Percentiles rank a stretch among this genome's conserved stretches.
Conservation (phyloP, 2,888 invertebrate species). For the Apodemia duryi region DNA sequence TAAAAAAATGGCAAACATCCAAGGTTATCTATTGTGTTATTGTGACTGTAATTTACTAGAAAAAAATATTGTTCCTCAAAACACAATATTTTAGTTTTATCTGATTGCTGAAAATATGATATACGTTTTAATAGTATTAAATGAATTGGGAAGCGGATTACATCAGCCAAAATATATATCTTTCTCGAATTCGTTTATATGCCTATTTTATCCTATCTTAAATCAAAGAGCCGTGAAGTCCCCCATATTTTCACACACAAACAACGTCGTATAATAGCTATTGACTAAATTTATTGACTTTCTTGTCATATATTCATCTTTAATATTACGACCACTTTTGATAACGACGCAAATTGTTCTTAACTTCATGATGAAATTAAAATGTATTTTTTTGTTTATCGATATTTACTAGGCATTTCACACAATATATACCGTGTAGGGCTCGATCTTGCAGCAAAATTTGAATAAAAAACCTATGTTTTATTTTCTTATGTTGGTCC, state of each 20-base stretch:
- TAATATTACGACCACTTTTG: conserved; percentile 32
- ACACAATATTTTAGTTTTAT: not conserved
- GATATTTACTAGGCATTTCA: not conserved
- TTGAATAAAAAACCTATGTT: too few relatives aligned
- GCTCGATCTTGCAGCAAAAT: too few relatives aligned
- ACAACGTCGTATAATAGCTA: conserved; percentile 72
- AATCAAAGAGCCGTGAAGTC: conserved; percentile 71
- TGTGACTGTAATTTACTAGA: not conserved
- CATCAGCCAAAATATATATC: conserved; percentile 8
- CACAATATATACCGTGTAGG: too few relatives aligned
- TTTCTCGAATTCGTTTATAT: conserved; percentile 5
- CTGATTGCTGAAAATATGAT: not conserved
- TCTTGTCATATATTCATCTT: conserved; percentile 73
- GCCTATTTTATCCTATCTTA: conserved; percentile 40
- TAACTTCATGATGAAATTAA: conserved; percentile 5
- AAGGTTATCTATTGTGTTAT: not conserved
- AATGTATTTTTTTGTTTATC: not conserved
- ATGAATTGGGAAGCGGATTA: conserved; percentile 1
- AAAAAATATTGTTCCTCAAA: not conserved
- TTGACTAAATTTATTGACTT: conserved; percentile 76
- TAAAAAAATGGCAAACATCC: conserved; percentile 1
- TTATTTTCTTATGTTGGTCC: too few relatives aligned
- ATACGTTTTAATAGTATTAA: conserved; percentile 1
- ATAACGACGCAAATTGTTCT: conserved; percentile 1
- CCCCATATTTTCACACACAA: conserved; percentile 75